Base-by-base conservation (phyloP, 2,113 vertebrate genomes). In the Poeciliopsis turrubarensis region DNA sequence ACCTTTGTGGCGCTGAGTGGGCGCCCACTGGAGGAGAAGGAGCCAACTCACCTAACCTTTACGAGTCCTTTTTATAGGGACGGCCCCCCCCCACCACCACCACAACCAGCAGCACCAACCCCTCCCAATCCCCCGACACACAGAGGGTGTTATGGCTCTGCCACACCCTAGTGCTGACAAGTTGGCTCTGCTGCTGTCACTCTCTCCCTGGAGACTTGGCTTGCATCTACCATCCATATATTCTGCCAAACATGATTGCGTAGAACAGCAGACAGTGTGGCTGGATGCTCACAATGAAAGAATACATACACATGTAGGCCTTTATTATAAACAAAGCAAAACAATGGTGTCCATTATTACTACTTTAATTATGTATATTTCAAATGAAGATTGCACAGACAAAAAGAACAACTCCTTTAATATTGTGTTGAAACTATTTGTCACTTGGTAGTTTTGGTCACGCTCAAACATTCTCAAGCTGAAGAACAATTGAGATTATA, bases 1-100 rank as follows among this genome's bases (percentile, higher is more conserved):
- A 92, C 89, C 91, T 93, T 88, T 90, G 72, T 83, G 86, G 85
- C 69, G 60, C 82, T 90, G 78, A 81, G 80, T 63, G 74, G 76
- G 62, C 57, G 79, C 79, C 65, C 75, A 73, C 17, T 60, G 83
- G 73, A 87, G 70, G 86, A 74, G 65, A 70, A 68, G 79, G 67
- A 77, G 73, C 54, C 64, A 61, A 79, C 61, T 84, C 69, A 80
- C 44, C 65, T 90, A 85, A 92, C 91, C 88, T 94, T 92, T 92
- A 63, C 15, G 61, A 76, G 84, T 47, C 75, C 65, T 85, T 86
- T 86, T 85, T 70, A 77, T 60, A 31, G 32, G 25, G 47, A 5
- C 41, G 17, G 26, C 30, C 29, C 9, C 25, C 2, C 29, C 29
- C 29, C 29, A 31, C 19, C 37, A 17, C 68, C 47, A 17, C 2